Base-by-base conservation (phyloP, 2,888 invertebrate species). In the Drosophila sordidula region DNA sequence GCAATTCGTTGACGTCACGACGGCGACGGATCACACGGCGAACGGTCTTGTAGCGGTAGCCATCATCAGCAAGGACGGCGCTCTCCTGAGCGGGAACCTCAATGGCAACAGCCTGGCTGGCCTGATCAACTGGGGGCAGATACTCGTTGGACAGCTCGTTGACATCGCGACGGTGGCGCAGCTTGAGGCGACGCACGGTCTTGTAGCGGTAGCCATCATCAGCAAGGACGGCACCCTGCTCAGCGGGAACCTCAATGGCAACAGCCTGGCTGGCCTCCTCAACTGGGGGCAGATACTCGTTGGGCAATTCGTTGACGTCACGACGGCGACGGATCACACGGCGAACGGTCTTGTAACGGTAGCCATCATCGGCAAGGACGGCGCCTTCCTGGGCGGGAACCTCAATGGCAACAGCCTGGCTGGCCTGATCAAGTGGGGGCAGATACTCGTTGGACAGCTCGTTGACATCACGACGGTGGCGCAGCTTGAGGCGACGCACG, bases 41-140 rank as follows among this genome's bases (percentile, higher is more conserved):
- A 1, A 89, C 85, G 1, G 80, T 78, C 63, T 89, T 89, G 78
- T 89, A 89, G 58, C 82, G 87, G 55, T 91, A 91, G 18, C 91
- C 91, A 82, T 91, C 91, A 80, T 90, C 85, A 34, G 59, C 59
- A 18, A 59, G 59, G 81, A 75, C 8, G 8, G 29, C 29, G 29
- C 29, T 8, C 2, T 29, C 29, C 29, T 29, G 12, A 89, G 64
- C 64, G 1, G 64, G 66, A 5, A 55, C 54, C 57, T 66, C 75
- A 0, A 70, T 38, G 0, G 76, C 62, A 11, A 70, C 14, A 0
- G 50, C 70, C 46, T 75, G 45, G 11, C 64, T 32, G 0, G 74
- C 71, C 1, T 47, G 78, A n/a, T 59, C 69, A 1, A 56, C 58
- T 0, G 80, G 80, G 50, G 89, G 89, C 74, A 89, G 68, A 52